Percentiles rank a stretch among this genome's conserved stretches.
Evolutionary conservation across 2,888 invertebrate species (phyloP).

Genomic region (Syrphus vitripennis): DNA sequence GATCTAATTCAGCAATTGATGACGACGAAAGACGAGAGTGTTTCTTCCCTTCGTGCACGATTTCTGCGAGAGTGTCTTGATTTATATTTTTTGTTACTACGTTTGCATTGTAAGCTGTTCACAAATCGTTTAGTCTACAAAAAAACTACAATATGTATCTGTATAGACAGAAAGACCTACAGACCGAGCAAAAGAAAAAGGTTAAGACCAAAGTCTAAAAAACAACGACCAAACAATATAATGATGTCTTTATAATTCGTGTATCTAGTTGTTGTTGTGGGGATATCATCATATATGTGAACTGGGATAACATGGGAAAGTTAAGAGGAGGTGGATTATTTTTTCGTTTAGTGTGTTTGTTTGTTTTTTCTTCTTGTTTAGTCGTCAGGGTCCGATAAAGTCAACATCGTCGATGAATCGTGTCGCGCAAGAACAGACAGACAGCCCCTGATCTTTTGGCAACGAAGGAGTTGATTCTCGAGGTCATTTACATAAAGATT

Average conservation of each 20-base stretch:
- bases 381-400: slow-evolving; percentile 60
- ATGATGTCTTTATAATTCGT: slow-evolving; percentile 71
- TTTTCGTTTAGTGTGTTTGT: neutral
- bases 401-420: slow-evolving; percentile 58
- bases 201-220: neutral
- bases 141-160: no score
- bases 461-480: slow-evolving; percentile 38
- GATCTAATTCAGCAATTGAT: slow-evolving; percentile 70
- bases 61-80: slow-evolving; percentile 56
- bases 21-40: slow-evolving; percentile 71
- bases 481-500: slow-evolving; percentile 68
- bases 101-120: slow-evolving; percentile 23
- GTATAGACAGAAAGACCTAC: slow-evolving; percentile 7
- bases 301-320: slow-evolving; percentile 65
- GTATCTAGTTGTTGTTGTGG: slow-evolving; percentile 58
- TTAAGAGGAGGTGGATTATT: slow-evolving; percentile 23
- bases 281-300: slow-evolving; percentile 60
- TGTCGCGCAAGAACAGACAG: slow-evolving; percentile 25
- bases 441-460: slow-evolving; percentile 3
- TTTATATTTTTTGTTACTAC: slow-evolving; percentile 16
- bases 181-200: neutral
- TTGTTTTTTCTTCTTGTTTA: neutral
- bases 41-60: slow-evolving; percentile 66
- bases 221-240: slow-evolving; percentile 42
- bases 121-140: slow-evolving; percentile 65